Evolutionary conservation across 2,888 invertebrate genomes (phyloP), one percentile per base, ranked within the genome.

Genomic region (Epirrita christyi): DNA sequence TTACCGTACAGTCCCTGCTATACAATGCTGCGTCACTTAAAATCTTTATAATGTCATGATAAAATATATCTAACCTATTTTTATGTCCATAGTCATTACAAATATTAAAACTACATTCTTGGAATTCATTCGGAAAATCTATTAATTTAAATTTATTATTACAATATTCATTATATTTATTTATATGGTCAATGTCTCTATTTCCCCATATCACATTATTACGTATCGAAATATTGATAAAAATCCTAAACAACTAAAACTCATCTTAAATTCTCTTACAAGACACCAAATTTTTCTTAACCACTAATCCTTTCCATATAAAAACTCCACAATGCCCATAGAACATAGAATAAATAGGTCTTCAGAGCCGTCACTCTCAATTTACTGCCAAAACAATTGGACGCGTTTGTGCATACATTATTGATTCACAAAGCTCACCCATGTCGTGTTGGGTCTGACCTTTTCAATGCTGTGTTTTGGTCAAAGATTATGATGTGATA

Each of bases 381-480:
- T 60, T 51, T 53, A 43, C 47, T 52, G 36, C 34, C 55, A 56
- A 57, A 51, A 59, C 60, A 64, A 61, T 53, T 49, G 21, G 32
- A 49, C 48, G 50, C 47, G 49, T 63, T 71, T 65, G 58, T 62
- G 65, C 66, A 66, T 68, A 67, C 55, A 69, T 68, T 68, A 68
- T 65, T 58, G 58, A 68, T 64, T 68, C 66, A 68, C 66, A 67
- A 68, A 69, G 66, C 66, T 44, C 50, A 61, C 70, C 68, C 68
- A 58, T 65, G 68, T 65, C 64, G 59, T 40, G 38, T 52, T 37
- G 52, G 45, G 36, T 52, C 37, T 63, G 51, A 61, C 63, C 64
- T 61, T 66, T 67, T 64, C 56, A 59, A 59, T 56, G 45, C 41
- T 48, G 54, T 55, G 49, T 55, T 58, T 58, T 29, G 58, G 44